A percentile compares a stretch with the other conserved stretches of the same genome.
Conservation (phyloP, 2,113 vertebrate species). For the Accipiter virgatus region DNA sequence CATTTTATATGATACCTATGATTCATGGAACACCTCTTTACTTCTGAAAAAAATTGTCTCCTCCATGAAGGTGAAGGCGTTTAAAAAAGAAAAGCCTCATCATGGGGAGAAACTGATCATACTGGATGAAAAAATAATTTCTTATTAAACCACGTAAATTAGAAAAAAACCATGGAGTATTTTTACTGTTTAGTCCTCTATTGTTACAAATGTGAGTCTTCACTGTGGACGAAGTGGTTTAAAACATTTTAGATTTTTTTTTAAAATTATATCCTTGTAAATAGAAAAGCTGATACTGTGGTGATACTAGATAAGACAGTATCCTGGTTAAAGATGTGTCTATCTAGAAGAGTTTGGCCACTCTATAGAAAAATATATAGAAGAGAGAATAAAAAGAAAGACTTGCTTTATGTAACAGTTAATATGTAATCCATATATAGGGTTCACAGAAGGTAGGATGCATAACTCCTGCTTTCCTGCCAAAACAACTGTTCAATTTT, state of each 20-base stretch:
- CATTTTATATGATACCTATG: background rate
- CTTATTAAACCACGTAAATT: background rate
- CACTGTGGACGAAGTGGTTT: background rate
- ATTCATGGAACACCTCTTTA: background rate
- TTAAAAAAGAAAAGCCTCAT: background rate
- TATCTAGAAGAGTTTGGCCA: background rate
- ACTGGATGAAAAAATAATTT: background rate
- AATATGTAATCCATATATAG: background rate
- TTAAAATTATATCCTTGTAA: background rate
- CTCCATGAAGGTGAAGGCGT: background rate
- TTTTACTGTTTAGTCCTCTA: background rate
- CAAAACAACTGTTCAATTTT: background rate
- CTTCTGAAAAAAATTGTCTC: background rate
- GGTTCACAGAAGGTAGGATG: background rate
- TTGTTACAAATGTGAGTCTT: background rate
- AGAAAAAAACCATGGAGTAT: background rate
- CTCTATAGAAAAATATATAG: background rate
- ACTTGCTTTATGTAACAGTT: background rate
- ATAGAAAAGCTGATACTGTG: background rate
- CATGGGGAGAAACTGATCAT: background rate
- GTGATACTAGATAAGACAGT: background rate
- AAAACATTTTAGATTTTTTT: background rate
- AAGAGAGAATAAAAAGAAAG: background rate
- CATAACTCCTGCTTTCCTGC: background rate
- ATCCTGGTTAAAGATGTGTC: background rate